Evolutionary conservation across 2,888 invertebrate species (phyloP).

Genomic region (Macropis europaea): DNA sequence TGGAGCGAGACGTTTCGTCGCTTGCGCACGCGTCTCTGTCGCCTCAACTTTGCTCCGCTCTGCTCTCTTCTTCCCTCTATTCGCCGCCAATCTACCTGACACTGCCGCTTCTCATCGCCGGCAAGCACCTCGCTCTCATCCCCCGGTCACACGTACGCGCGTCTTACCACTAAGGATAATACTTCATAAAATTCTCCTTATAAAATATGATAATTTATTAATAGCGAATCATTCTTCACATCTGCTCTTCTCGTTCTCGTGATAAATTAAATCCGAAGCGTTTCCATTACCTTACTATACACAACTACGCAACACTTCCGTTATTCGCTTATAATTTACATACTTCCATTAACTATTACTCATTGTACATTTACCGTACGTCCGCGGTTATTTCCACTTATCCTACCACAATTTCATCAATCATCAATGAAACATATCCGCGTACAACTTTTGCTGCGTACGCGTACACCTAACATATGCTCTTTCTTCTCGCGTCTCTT

Average conservation of each 20-base stretch:
- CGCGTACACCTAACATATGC: too few relatives aligned
- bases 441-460: too few relatives aligned
- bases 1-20: constrained; percentile 36
- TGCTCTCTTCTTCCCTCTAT: constrained; percentile 23
- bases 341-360: constrained; percentile 31
- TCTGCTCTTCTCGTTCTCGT: constrained; percentile 50
- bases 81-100: neutral
- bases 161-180: neutral
- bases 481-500: too few relatives aligned
- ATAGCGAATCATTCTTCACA: constrained; percentile 69
- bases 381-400: constrained; percentile 25
- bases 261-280: constrained; percentile 60
- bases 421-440: constrained; percentile 10
- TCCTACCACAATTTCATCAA: constrained; percentile 41
- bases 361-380: constrained; percentile 41
- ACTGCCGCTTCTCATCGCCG: too few relatives aligned
- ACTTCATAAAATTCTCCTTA: constrained; percentile 61
- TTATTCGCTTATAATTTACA: constrained; percentile 47
- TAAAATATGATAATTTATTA: constrained; percentile 76
- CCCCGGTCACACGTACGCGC: too few relatives aligned
- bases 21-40: constrained; percentile 61
- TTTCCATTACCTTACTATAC: constrained; percentile 56
- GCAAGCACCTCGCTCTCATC: too few relatives aligned
- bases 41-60: constrained; percentile 13
- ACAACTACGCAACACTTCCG: constrained; percentile 50